Conservation (phyloP, 2,797 vertebrate genomes). For the Muraenolepis orangiensis region DNA sequence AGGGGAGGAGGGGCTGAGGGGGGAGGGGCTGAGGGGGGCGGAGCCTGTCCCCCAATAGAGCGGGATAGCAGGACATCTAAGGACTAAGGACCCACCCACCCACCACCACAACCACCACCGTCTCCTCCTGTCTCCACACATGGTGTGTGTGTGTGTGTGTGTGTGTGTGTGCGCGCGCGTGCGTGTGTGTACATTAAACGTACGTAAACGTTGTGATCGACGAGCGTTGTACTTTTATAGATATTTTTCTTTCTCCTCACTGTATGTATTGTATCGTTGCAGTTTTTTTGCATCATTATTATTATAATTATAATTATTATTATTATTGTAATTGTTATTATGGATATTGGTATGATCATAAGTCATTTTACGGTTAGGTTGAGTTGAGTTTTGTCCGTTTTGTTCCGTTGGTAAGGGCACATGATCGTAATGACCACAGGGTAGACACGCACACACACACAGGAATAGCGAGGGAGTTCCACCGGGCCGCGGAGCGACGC, state of each 20-base stretch:
- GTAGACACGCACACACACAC: constrained; percentile 29
- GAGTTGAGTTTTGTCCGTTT: constrained; percentile 8
- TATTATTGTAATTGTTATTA: constrained; percentile 71
- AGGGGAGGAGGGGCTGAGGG: too few relatives aligned
- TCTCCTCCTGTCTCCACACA: constrained; percentile 4
- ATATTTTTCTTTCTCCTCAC: constrained; percentile 43
- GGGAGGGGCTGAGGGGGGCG: too few relatives aligned
- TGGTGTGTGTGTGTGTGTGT: constrained; percentile 39
- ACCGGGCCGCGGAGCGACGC: constrained; percentile 34
- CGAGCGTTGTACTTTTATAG: constrained; percentile 45
- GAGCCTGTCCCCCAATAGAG: constrained; percentile 35
- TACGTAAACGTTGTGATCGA: constrained; percentile 66
- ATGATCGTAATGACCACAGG: constrained; percentile 59
- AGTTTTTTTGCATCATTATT: constrained; percentile 68
- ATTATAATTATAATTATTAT: neutral
- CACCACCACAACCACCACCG: neutral
- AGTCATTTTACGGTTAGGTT: constrained; percentile 64
- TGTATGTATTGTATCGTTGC: constrained; percentile 82
- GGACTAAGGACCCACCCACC: neutral
- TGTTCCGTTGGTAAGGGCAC: constrained; percentile 60
- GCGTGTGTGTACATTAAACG: constrained; percentile 45
- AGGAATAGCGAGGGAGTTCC: too few relatives aligned
- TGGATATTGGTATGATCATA: constrained; percentile 68
- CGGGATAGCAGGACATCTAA: constrained; percentile 42
- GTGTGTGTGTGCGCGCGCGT: neutral